phyloP scores from a whole-genome alignment of 2,888 invertebrate species.

The Epistrophe grossulariae region DNA sequence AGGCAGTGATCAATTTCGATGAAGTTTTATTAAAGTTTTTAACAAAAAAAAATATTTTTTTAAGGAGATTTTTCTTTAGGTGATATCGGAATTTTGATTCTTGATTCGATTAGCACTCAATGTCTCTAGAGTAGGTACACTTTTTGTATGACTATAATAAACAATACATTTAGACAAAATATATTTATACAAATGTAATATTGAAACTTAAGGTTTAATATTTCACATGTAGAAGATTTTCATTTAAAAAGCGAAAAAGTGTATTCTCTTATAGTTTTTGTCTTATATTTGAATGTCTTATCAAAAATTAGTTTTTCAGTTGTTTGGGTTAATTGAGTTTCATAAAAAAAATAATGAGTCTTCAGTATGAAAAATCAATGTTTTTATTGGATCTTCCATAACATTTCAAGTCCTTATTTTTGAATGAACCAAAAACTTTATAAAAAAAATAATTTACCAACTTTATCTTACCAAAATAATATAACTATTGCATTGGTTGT shows the following conservation, averaged over 20 bases:
- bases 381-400: not conserved
- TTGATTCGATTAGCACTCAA: too few relatives aligned
- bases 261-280: too few relatives aligned
- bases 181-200: too few relatives aligned
- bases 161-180: too few relatives aligned
- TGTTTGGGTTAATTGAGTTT: not conserved
- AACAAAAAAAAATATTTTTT: too few relatives aligned
- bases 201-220: too few relatives aligned
- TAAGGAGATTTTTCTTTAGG: too few relatives aligned
- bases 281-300: not conserved
- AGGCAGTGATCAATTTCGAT: not conserved
- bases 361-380: not conserved
- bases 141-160: too few relatives aligned
- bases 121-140: too few relatives aligned
- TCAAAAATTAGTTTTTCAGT: not conserved
- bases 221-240: too few relatives aligned
- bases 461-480: not conserved
- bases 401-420: not conserved
- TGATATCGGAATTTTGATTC: too few relatives aligned
- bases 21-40: not conserved
- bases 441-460: not conserved
- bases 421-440: not conserved
- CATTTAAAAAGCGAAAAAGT: too few relatives aligned
- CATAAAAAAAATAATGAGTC: not conserved
- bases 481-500: not conserved